Conservation (phyloP, 2,113 vertebrate genomes). For the Rutilus rutilus region DNA sequence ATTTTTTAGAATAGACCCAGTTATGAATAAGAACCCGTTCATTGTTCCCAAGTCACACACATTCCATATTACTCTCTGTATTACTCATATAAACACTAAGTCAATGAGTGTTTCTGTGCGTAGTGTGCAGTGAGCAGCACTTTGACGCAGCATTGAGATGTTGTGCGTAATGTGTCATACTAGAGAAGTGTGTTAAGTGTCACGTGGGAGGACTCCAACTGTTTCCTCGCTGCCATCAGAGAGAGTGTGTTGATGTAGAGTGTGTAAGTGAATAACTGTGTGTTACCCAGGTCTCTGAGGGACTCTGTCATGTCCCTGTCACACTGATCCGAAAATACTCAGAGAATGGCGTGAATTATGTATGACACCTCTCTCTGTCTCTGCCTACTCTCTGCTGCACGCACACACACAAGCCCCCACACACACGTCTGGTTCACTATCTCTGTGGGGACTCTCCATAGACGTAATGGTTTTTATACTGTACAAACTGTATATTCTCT, state of each 20-base stretch:
- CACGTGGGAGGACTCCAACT: slow-evolving; percentile 46
- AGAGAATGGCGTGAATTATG: slow-evolving; percentile 52
- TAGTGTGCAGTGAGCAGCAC: slow-evolving; percentile 6
- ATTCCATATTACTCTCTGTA: background rate
- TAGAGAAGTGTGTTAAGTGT: slow-evolving; percentile 34
- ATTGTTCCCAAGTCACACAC: background rate
- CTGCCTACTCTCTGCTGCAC: slow-evolving; percentile 30
- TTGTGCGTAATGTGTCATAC: slow-evolving; percentile 40
- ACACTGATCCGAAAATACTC: slow-evolving; percentile 57
- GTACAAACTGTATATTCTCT: too few species aligned
- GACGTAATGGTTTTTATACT: too few species aligned
- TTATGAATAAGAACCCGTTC: too few species aligned
- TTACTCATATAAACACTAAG: background rate
- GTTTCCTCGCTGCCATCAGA: slow-evolving; percentile 22
- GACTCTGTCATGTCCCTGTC: slow-evolving; percentile 55
- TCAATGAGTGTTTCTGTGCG: background rate
- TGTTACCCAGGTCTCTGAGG: slow-evolving; percentile 30
- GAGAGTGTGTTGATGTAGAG: slow-evolving; percentile 11
- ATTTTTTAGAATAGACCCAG: background rate
- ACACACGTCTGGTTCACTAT: background rate
- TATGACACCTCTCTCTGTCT: slow-evolving; percentile 50
- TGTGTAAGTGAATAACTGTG: slow-evolving; percentile 26
- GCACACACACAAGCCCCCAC: background rate
- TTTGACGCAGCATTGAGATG: slow-evolving; percentile 37
- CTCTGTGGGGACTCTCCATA: too few species aligned